phyloP scores from a whole-genome alignment of 2,113 vertebrate genomes.

The Coturnix japonica region DNA sequence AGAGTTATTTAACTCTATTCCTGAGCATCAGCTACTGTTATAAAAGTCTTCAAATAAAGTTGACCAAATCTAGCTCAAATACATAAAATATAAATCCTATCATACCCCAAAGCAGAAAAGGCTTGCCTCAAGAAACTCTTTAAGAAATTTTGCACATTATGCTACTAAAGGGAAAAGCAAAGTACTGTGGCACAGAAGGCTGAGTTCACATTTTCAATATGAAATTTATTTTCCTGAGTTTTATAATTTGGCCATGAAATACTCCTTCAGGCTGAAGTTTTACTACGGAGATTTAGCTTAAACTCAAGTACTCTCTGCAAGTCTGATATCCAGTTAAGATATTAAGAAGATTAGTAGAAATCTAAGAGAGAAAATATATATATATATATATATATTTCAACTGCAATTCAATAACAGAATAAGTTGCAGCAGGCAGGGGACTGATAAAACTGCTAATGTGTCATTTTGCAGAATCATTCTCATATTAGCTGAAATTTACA shows the following conservation, averaged over 20 bases:
- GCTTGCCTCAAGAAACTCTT: conserved; percentile 25
- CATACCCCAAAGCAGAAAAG: background rate
- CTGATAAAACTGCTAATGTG: background rate
- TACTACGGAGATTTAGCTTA: background rate
- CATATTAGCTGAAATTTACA: background rate
- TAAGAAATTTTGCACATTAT: background rate
- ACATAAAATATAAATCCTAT: conserved; percentile 37
- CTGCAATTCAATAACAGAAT: background rate
- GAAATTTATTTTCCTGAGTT: conserved; percentile 24
- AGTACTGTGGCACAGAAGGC: background rate
- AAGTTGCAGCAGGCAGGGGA: background rate
- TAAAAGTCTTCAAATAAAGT: conserved; percentile 6
- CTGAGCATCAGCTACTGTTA: background rate
- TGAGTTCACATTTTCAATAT: conserved; percentile 45
- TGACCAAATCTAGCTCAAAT: background rate
- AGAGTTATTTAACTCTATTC: background rate
- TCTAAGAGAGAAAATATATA: background rate
- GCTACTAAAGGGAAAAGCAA: background rate
- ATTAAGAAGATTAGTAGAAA: background rate
- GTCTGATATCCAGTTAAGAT: background rate
- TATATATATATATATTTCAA: too few species aligned
- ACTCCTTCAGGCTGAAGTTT: conserved; percentile 6
- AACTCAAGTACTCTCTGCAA: background rate
- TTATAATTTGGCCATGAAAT: conserved; percentile 40
- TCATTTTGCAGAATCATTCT: background rate